Base-by-base conservation (phyloP, 2,797 vertebrate genomes). In the Meda fulgida region DNA sequence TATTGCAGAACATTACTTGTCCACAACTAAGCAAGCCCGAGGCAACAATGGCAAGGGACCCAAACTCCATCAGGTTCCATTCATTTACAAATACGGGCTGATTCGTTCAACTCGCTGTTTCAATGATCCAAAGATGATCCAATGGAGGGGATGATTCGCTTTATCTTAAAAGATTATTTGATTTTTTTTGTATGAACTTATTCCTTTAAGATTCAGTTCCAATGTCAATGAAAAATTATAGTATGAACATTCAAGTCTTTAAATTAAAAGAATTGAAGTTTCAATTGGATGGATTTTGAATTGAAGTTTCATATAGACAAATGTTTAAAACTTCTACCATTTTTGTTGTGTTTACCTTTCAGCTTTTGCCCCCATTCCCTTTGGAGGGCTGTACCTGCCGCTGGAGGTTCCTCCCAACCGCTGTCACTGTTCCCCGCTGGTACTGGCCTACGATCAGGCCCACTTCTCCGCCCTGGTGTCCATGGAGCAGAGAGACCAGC, bases 391-490 rank as follows among this genome's bases (percentile, higher is more conserved):
- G 89, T 99, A 99, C 91, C 95, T 99, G 92, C 98, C 98, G 2
- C 91, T 99, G 90, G 98, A 99, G 96, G 98, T 99, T 51, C 96
- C 97, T 38, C 97, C 98, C 0, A 99, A 97, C 91, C 96, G 97
- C 90, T 99, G 98, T 85, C 98, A 99, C 91, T 99, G 98, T 94
- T 99, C 98, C 31, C 98, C 98, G 46, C 94, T 99, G 91, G 98
- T 99, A 84, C 93, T 99, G 73, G 98, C 98, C 89, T 99, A 99
- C 0, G 98, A 99, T 90, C 98, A 99, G 95, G 98, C 98, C 31
- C 98, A 99, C 92, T 99, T 99, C 94, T 99, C 98, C 0, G 98
- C 98, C 29, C 96, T 99, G 21, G 98, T 99, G 92, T 99, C 98
- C 85, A 99, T 99, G 98, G 98, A 99, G 93, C 98, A 99, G 92